phyloP scores from a whole-genome alignment of 2,888 invertebrate species.

The Lithophane socia region DNA sequence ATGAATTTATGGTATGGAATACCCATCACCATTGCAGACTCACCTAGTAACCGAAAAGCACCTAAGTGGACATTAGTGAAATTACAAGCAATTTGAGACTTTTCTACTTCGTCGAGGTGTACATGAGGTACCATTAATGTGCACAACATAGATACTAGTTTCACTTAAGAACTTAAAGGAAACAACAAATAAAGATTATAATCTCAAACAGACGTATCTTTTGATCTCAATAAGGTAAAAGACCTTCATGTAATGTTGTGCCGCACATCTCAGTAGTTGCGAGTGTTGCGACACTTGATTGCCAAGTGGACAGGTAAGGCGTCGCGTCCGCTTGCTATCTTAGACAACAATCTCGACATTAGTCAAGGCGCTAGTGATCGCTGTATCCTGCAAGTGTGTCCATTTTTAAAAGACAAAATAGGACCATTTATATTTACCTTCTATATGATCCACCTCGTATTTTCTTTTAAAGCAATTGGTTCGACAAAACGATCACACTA shows the following conservation, averaged over 20 bases:
- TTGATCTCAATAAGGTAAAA: conserved; percentile 4
- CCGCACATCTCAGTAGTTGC: background rate
- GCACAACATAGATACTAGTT: background rate
- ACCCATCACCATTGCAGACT: background rate
- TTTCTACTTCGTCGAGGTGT: background rate
- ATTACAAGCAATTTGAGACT: background rate
- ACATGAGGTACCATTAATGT: too few species aligned
- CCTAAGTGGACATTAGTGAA: background rate
- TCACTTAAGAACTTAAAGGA: background rate
- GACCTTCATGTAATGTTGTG: background rate
- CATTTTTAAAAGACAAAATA: too few species aligned
- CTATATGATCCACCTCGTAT: too few species aligned
- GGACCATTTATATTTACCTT: too few species aligned
- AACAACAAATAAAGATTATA: conserved; percentile 3
- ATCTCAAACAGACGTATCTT: background rate
- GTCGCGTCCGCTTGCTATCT: conserved; percentile 23
- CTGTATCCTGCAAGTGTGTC: conserved; percentile 5
- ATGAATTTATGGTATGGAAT: background rate
- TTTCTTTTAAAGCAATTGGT: too few species aligned
- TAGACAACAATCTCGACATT: conserved; percentile 14
- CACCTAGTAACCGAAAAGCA: background rate
- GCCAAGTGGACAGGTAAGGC: conserved; percentile 14
- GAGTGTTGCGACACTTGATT: conserved; percentile 6
- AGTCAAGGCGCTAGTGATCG: conserved; percentile 8
- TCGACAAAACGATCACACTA: too few species aligned